phyloP scores from a whole-genome alignment of 2,113 vertebrate species.

The Macquaria ambigua region DNA sequence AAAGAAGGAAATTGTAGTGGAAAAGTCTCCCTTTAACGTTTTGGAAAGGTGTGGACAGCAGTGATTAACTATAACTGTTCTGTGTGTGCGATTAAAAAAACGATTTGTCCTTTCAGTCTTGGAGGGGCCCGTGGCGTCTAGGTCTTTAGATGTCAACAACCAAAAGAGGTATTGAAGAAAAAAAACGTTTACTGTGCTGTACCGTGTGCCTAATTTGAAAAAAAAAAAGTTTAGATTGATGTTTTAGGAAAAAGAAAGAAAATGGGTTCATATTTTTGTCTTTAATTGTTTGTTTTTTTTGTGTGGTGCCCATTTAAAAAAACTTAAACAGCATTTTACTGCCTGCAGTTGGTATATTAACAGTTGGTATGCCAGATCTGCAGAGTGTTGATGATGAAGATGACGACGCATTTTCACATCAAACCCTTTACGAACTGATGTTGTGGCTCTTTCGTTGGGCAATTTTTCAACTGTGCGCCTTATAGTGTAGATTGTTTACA shows the following conservation, averaged over 20 bases:
- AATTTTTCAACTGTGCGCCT: slow-evolving; percentile 83
- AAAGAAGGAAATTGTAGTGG: slow-evolving; percentile 1
- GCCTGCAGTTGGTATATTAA: slow-evolving; percentile 75
- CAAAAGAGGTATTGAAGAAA: slow-evolving; percentile 69
- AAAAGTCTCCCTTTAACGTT: slow-evolving; percentile 77
- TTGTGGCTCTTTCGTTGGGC: slow-evolving; percentile 75
- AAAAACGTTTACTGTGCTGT: slow-evolving; percentile 73
- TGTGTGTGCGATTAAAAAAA: slow-evolving; percentile 28
- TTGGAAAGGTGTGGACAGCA: slow-evolving; percentile 17
- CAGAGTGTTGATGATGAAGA: slow-evolving; percentile 63
- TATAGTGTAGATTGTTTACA: slow-evolving; percentile 87
- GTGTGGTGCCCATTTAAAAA: slow-evolving; percentile 55
- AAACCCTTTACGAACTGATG: slow-evolving; percentile 75
- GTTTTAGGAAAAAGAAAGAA: slow-evolving; percentile 58
- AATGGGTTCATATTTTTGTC: slow-evolving; percentile 50
- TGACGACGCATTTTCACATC: slow-evolving; percentile 56
- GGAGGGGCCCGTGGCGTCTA: slow-evolving; percentile 38
- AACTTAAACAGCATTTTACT: slow-evolving; percentile 76
- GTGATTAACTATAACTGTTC: slow-evolving; percentile 35
- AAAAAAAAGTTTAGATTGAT: slow-evolving; percentile 36
- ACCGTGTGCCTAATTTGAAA: slow-evolving; percentile 77
- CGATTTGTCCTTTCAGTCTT: slow-evolving; percentile 34
- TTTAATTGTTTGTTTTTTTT: slow-evolving; percentile 39
- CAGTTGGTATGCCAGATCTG: slow-evolving; percentile 77
- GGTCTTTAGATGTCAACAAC: slow-evolving; percentile 70